Evolutionary conservation across 2,113 vertebrate genomes (phyloP).

Genomic region (Coregonus clupeaformis): DNA sequence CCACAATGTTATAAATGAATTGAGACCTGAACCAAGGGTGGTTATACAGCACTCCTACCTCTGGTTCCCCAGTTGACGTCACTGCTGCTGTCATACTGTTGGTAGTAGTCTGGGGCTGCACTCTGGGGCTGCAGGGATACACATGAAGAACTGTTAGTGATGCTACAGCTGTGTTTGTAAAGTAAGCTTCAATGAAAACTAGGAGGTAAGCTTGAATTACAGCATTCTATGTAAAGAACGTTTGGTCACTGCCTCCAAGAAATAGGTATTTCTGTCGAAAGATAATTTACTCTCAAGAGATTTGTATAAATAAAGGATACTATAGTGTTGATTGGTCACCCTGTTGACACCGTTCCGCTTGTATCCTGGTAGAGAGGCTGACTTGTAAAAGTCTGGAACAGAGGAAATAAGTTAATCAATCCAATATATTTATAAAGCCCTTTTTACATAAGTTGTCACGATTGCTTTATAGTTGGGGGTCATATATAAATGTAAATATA

Average conservation of each 20-base stretch:
- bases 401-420: not conserved
- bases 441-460: not conserved
- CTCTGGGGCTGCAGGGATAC: conserved; percentile 71
- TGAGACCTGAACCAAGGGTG: not conserved
- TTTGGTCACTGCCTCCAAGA: too few relatives aligned
- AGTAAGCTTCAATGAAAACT: too few relatives aligned
- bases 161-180: too few relatives aligned
- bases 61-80: conserved; percentile 95
- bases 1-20: not conserved
- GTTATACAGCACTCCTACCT: conserved; percentile 70
- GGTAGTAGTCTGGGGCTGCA: conserved; percentile 84
- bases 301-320: not conserved
- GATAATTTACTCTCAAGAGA: too few relatives aligned
- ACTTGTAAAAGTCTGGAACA: conserved; percentile 88
- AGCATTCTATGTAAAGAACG: too few relatives aligned
- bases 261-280: too few relatives aligned
- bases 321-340: conserved; percentile 70
- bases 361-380: conserved; percentile 92
- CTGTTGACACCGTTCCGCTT: conserved; percentile 91
- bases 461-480: too few relatives aligned
- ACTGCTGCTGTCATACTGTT: conserved; percentile 90
- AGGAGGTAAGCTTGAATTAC: too few relatives aligned
- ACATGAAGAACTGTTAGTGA: not conserved
- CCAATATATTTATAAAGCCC: too few relatives aligned
- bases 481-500: too few relatives aligned